Evolutionary conservation across 2,113 vertebrate genomes (phyloP).

Genomic region (Paedocypris sp.): DNA sequence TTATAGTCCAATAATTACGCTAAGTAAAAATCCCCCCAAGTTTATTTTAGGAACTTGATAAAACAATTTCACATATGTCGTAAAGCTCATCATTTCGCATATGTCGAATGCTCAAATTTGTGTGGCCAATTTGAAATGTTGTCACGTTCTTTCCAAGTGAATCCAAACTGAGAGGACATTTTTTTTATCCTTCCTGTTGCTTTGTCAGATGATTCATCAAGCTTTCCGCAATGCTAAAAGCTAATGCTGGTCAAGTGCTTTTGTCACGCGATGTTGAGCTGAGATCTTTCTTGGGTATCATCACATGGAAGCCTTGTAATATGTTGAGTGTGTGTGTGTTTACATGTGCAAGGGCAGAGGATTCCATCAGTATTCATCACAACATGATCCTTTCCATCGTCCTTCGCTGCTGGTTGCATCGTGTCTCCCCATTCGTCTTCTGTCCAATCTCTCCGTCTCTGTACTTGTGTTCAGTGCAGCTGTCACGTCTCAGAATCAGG

Average conservation of each 20-base stretch:
- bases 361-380: slow-evolving; percentile 8
- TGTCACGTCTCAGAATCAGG: neutral
- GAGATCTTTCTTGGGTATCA: slow-evolving; percentile 3
- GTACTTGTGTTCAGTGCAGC: neutral
- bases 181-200: too few relatives aligned
- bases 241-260: neutral
- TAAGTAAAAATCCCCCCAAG: too few relatives aligned
- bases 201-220: too few relatives aligned
- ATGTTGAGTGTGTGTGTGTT: neutral
- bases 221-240: neutral
- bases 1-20: too few relatives aligned
- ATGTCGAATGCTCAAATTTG: too few relatives aligned
- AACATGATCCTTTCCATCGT: neutral
- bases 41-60: too few relatives aligned
- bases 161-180: too few relatives aligned
- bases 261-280: neutral
- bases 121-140: too few relatives aligned
- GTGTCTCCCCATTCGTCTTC: slow-evolving; percentile 7
- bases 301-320: neutral
- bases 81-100: too few relatives aligned
- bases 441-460: neutral
- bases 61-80: too few relatives aligned
- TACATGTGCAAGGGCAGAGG: neutral
- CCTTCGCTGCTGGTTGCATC: neutral
- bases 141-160: too few relatives aligned